These are phyloP conservation scores for Drepanosiphum platanoidis DNA, from an alignment of 2,888 invertebrate species.

Conservation along the genomic window DNA sequence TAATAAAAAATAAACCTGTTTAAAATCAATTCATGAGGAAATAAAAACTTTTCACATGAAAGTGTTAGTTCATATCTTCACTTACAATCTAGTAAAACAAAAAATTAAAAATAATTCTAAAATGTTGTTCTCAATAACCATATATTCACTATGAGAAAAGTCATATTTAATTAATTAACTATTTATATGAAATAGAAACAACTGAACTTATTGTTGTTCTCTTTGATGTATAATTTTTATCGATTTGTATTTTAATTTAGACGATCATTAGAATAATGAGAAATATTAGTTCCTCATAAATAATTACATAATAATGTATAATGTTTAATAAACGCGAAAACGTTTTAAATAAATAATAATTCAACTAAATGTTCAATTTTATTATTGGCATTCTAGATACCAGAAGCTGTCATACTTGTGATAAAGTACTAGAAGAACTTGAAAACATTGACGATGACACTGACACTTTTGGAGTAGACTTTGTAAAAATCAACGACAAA, in stretches of 20 bases:
- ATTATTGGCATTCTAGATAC: constrained; percentile 74
- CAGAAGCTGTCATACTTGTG: constrained; percentile 90
- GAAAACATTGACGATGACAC: constrained; percentile 96
- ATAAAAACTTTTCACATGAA: too few relatives aligned
- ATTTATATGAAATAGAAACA: neutral
- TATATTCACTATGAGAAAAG: too few relatives aligned
- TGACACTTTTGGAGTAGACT: constrained; percentile 92
- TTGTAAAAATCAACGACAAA: constrained; percentile 96
- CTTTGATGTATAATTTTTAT: neutral
- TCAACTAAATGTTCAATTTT: neutral
- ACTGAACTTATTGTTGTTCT: neutral
- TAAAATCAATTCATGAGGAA: too few relatives aligned
- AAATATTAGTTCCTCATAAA: too few relatives aligned
- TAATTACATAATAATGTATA: neutral
- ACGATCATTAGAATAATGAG: neutral
- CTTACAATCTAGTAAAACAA: too few relatives aligned
- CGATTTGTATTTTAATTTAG: neutral
- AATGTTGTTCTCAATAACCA: too few relatives aligned
- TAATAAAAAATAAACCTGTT: too few relatives aligned
- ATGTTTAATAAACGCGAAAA: neutral
- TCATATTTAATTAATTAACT: too few relatives aligned
- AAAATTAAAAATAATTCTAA: too few relatives aligned
- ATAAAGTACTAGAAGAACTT: constrained; percentile 88
- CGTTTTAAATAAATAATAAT: neutral
- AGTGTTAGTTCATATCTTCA: too few relatives aligned